Base-by-base conservation (phyloP, 2,888 invertebrate species). In the Aleiodes leptofemur region DNA sequence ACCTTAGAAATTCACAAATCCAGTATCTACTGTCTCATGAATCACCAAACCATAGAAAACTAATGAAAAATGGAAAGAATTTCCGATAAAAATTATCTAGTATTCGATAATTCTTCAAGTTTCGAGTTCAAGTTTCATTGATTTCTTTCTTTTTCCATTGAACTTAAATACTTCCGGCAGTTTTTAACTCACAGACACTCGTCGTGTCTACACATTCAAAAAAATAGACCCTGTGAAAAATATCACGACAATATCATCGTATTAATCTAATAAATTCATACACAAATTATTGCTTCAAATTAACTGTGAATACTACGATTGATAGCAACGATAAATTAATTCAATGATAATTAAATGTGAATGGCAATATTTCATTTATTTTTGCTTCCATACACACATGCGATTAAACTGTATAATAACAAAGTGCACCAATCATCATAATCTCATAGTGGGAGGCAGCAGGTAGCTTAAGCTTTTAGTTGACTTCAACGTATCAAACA, bases 401-500 rank as follows among this genome's bases (percentile, higher is more conserved):
- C 43, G 43, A 43, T 43, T 43, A 43, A 43, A 43, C 43, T 7
- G 43, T 43, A 11, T 53, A 53, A 16, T 53, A 16, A 53, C 53
- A 53, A 53, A 53, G 53, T 53, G 43, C 43, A 53, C 13, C 34
- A 51, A 51, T 14, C 29, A 50, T 43, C 64, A 64, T 64, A 43
- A 59, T 68, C 68, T 51, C 29, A 43, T 76, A 84, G 85, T 84
- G 83, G 87, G 83, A 83, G 86, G 82, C 82, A 81, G 84, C 87
- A 87, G 86, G 86, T 87, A 85, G 83, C 81, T 64, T 48, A 43
- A 64, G 64, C 23, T 83, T 84, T 86, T 85, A 82, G 80, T 77
- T 78, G 83, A 64, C 82, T 82, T 81, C 80, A 77, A 80, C 82
- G 76, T 43, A 82, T 80, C 78, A 69, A 72, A 70, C 77, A 78